Base-by-base conservation (phyloP, 92 coral and sea anemone genomes). In the Umimayanthus chanpuru region DNA sequence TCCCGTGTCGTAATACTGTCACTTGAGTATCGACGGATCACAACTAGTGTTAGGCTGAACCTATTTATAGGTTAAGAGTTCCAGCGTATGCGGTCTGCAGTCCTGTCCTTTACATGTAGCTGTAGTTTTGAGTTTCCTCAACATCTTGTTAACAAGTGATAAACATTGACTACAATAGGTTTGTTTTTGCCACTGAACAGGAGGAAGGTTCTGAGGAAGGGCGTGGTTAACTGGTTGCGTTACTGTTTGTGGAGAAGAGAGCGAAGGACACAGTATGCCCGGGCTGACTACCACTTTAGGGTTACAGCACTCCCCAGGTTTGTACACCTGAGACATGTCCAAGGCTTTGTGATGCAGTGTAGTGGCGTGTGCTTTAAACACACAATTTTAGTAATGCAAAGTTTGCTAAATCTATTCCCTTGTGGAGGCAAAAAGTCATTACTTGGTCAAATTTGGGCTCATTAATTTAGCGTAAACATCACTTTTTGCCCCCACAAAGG, bases 241-340 rank as follows among this genome's bases (percentile, higher is more conserved):
- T 97, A 95, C 79, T 92, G 97, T 44, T 89, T 86, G 71, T 94
- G 96, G 95, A 93, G 96, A 80, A 82, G 92, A 79, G 90, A 86
- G 47, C 86, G 97, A 88, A 88, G 90, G 56, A 89, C 49, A 16
- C 94, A 95, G 72, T 94, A 97, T 79, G 88, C 85, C 23, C 91
- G 76, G 68, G 99, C 99, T 21, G 98, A 94, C 84, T 81, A 39
- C 65, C 96, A 95, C 76, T 95, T 88, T 89, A 80, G 89, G 20
- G 53, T 88, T 30, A 72, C 38, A 50, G 94, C 94, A 39, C 91
- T 95, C 38, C 98, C 98, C 82, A 95, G 98, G 98, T 95, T 82
- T 28, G 81, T 30, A 83, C 44, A 23, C 40, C 7, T 28, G 76
- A 71, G n/a, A 15, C 28, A 8, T 75, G 44, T 61, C 8, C 68